These are phyloP conservation scores for Eleginops maclovinus DNA, from an alignment of 2,113 vertebrate genomes.

Conservation along the genomic window DNA sequence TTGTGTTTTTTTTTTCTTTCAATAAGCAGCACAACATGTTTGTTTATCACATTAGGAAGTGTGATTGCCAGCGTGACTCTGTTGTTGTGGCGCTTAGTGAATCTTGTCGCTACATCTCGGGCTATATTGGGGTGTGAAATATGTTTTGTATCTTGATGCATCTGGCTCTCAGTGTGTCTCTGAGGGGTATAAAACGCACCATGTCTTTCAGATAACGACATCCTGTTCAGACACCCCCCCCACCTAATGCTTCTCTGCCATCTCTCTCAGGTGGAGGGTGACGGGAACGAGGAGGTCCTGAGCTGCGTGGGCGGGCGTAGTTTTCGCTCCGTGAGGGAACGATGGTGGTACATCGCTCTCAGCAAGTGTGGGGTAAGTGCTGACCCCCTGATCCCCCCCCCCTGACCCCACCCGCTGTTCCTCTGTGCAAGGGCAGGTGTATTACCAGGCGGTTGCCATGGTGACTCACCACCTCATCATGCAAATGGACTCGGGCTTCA, in stretches of 20 bases:
- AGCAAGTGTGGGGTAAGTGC: slow-evolving; percentile 94
- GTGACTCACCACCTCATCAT: slow-evolving; percentile 9
- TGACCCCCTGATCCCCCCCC: not conserved
- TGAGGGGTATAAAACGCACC: slow-evolving; percentile 38
- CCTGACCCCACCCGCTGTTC: slow-evolving; percentile 1
- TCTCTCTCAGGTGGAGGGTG: slow-evolving; percentile 83
- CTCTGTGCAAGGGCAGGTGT: slow-evolving; percentile 7
- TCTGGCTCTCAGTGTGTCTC: slow-evolving; percentile 45
- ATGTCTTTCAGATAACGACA: slow-evolving; percentile 36
- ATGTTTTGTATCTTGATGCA: slow-evolving; percentile 54
- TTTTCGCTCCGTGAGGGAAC: slow-evolving; percentile 92
- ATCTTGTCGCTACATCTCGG: slow-evolving; percentile 58
- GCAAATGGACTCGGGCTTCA: not conserved
- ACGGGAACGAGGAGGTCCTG: slow-evolving; percentile 86
- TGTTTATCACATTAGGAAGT: slow-evolving; percentile 65
- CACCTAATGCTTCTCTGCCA: not conserved
- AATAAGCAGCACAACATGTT: slow-evolving; percentile 45
- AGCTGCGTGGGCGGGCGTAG: slow-evolving; percentile 92
- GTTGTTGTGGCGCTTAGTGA: slow-evolving; percentile 46
- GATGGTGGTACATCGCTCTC: slow-evolving; percentile 96
- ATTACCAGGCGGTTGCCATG: slow-evolving; percentile 3
- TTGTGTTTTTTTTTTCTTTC: slow-evolving; percentile 38
- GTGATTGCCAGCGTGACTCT: slow-evolving; percentile 56
- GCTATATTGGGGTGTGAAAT: slow-evolving; percentile 69
- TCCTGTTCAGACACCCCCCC: not conserved